These are phyloP conservation scores for Phrynocephalus forsythii DNA, from an alignment of 2,797 vertebrate species.

Conservation along the genomic window DNA sequence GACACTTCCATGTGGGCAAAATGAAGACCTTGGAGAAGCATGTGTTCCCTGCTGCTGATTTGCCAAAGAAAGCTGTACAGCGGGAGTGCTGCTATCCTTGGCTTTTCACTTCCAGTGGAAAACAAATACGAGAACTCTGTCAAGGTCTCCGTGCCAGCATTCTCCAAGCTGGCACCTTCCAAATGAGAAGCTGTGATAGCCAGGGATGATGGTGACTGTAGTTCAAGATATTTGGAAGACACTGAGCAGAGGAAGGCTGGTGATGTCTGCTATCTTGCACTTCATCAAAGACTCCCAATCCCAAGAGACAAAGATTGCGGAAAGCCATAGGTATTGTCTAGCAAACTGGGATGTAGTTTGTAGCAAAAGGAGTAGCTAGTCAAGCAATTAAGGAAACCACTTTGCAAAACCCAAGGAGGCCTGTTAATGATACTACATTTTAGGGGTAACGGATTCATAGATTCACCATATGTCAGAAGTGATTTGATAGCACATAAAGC, in stretches of 20 bases:
- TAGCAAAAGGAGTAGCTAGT: no score
- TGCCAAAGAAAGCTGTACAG: background rate
- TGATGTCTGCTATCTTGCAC: background rate
- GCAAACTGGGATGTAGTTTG: no score
- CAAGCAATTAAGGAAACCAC: no score
- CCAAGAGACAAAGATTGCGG: background rate
- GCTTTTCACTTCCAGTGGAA: background rate
- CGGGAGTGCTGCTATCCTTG: background rate
- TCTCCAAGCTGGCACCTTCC: background rate
- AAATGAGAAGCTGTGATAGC: background rate
- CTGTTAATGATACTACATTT: no score
- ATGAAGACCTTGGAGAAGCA: slow-evolving; percentile 33
- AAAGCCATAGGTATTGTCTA: background rate
- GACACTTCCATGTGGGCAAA: slow-evolving; percentile 33
- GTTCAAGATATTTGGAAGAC: background rate
- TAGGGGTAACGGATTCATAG: no score
- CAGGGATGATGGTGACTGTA: background rate
- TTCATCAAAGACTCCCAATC: background rate
- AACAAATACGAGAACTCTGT: background rate
- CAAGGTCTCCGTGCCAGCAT: background rate
- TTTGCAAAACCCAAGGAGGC: no score
- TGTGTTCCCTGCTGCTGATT: background rate
- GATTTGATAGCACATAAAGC: no score
- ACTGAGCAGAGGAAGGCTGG: background rate
- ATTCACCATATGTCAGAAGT: no score